Evolutionary conservation across 2,888 invertebrate species (phyloP), one percentile per base, ranked within the genome.

Genomic region (Papilio protenor): DNA sequence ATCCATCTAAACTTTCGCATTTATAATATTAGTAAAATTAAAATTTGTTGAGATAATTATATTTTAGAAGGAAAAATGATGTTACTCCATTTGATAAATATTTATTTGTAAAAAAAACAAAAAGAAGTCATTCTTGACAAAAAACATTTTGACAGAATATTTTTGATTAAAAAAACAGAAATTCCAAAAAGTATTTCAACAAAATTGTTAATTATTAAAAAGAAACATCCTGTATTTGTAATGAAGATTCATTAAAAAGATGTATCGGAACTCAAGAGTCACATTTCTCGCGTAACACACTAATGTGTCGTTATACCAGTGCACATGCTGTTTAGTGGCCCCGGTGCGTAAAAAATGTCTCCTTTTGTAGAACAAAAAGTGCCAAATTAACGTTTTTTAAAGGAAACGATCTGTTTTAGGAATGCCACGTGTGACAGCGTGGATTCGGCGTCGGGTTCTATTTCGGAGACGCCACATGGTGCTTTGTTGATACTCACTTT

Each of bases 401-500:
- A 94, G 94, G 94, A 94, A 94, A 92, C 93, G 90, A 94, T 94
- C 92, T 92, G 94, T 94, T 94, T 93, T 92, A 88, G 89, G 87
- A 84, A 85, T 88, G 91, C 93, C 94, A 94, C 93, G 94, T 94
- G 94, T 93, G 93, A 92, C 89, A 88, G 86, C 83, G 87, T 87
- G 87, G 87, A 87, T 86, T 88, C 88, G 88, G 87, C 85, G 82
- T 88, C 92, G 92, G 92, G 93, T 94, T 88, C 92, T 93, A 93
- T 93, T 94, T 94, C 91, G 83, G 80, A 80, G 83, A 85, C 82
- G 86, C 91, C 94, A 94, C 91, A 93, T 94, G 94, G 91, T 85
- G 87, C 83, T 83, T 81, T 90, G 91, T 90, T 93, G 91, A 92
- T 92, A 90, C 90, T 87, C 86, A 89, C 87, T 94, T 93, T 92